A percentile compares a stretch with the other conserved stretches of the same genome.
Conservation (phyloP, 2,888 invertebrate species). For the Anthophora plumipes region DNA sequence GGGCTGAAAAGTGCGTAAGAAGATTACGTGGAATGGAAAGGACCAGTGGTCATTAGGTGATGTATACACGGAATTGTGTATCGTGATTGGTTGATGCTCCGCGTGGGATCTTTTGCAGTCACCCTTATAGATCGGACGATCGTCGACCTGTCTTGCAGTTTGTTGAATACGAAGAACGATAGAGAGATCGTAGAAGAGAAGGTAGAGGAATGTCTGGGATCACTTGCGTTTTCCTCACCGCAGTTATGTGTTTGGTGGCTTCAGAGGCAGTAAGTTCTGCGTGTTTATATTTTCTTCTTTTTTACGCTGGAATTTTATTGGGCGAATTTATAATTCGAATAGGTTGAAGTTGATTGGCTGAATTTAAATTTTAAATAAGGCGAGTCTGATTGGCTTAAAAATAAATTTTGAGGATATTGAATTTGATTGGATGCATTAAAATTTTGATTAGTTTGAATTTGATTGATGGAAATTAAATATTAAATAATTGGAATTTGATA, state of each 20-base stretch:
- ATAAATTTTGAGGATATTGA: too few species aligned
- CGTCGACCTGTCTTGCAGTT: conserved; percentile 45
- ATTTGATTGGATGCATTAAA: too few species aligned
- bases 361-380: background rate
- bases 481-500: too few species aligned
- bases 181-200: background rate
- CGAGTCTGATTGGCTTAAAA: too few species aligned
- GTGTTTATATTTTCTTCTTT: background rate
- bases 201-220: conserved; percentile 25
- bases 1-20: conserved; percentile 22
- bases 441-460: too few species aligned
- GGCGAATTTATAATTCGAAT: background rate
- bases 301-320: background rate
- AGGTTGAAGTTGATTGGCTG: too few species aligned
- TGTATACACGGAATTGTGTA: conserved; percentile 8
- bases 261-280: conserved; percentile 23
- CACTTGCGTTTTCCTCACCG: background rate
- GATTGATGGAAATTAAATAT: too few species aligned
- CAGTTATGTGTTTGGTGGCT: background rate
- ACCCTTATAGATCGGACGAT: conserved; percentile 59
- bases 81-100: conserved; percentile 47
- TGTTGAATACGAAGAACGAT: conserved; percentile 26
- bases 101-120: conserved; percentile 48
- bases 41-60: conserved; percentile 33
- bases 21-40: conserved; percentile 57